A percentile compares a stretch with the other conserved stretches of the same genome.
Evolutionary conservation across 2,888 invertebrate species (phyloP).

Genomic region (Diarsia dahlii): DNA sequence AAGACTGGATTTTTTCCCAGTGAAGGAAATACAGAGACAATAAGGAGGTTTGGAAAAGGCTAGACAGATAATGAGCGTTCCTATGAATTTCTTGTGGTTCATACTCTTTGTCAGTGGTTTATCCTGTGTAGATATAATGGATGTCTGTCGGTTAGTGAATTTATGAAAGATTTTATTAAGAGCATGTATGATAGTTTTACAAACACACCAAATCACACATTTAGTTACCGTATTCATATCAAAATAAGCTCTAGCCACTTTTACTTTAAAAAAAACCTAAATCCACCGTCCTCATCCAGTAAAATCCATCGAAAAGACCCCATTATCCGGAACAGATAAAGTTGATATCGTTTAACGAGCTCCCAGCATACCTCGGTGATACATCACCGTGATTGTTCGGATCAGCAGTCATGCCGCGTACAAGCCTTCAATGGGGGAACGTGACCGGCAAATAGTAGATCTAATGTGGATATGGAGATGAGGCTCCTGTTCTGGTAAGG

Average conservation of each 20-base stretch:
- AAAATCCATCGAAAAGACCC: conserved; percentile 30
- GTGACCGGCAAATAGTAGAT: conserved; percentile 57
- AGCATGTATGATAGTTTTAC: too few relatives aligned
- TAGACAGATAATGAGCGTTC: too few relatives aligned
- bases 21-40: too few relatives aligned
- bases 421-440: conserved; percentile 44
- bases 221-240: neutral
- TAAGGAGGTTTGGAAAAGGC: too few relatives aligned
- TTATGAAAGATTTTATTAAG: too few relatives aligned
- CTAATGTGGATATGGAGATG: conserved; percentile 49
- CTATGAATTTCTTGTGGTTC: too few relatives aligned
- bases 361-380: conserved; percentile 48
- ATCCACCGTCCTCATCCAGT: neutral
- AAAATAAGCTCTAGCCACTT: neutral
- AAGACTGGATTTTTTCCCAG: too few relatives aligned
- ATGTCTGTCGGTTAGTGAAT: too few relatives aligned
- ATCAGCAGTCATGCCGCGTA: conserved; percentile 52
- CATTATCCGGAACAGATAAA: conserved; percentile 55
- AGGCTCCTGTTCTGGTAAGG: conserved; percentile 9
- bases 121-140: too few relatives aligned
- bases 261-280: conserved; percentile 4
- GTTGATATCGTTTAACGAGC: conserved; percentile 56
- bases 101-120: too few relatives aligned
- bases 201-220: too few relatives aligned
- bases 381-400: conserved; percentile 57